Evolutionary conservation across 2,888 invertebrate genomes (phyloP), one percentile per base, ranked within the genome.

Genomic region (Stenotaenia linearis): DNA sequence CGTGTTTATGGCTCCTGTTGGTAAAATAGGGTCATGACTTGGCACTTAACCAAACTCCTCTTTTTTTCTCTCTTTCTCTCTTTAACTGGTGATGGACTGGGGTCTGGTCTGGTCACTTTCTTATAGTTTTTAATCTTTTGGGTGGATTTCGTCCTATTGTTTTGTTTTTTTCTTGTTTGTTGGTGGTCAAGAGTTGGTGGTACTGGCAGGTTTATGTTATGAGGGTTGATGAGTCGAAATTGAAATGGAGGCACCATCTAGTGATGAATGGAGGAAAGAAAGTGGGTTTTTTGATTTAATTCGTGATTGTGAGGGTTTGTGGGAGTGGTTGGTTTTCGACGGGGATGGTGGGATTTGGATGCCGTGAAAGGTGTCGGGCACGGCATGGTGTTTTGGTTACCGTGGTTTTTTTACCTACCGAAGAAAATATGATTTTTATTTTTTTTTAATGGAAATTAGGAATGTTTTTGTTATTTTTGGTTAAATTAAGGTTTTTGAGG

Each of bases 11-110:
- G 69, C 69, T 25, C 69, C 69, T 69, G 69, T 69, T 69, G 69
- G 69, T 69, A n/a, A 69, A 69, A 69, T 69, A 69, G 69, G 69
- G 69, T 69, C 69, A 69, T 69, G 69, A 69, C 69, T 69, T 69
- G 69, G 69, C 69, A 69, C 69, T 69, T 69, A 69, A 69, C 69
- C 69, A 69, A 69, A 69, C 69, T 69, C 69, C 28, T 69, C 69
- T 69, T 69, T 69, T 28, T 69, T 28, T 69, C 69, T 69, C 28
- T 69, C 69, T 69, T 69, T 69, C n/a, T 69, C 69, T 69, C 69
- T 69, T 69, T 25, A 69, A 10, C 23, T 1, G 28, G 6, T 69
- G 69, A 69, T 69, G 69, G 69, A 69, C 69, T 25, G 28, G 69
- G 0, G 25, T 69, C 69, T 69, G 69, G 10, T 69, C 25, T 69